phyloP scores from a whole-genome alignment of 2,797 vertebrate genomes.

The Anguilla obscura region DNA sequence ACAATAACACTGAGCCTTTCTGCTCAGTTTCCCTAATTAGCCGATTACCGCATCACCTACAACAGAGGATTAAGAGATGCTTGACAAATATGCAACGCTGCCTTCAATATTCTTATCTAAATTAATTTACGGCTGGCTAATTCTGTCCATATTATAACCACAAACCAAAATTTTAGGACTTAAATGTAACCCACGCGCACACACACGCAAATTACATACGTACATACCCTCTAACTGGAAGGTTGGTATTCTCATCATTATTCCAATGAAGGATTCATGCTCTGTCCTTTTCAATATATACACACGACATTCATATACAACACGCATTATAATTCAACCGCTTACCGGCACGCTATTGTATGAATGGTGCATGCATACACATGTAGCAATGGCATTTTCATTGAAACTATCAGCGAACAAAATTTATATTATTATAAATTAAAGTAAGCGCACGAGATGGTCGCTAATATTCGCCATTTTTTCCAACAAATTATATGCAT shows the following conservation, averaged over 20 bases:
- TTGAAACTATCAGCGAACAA: background rate
- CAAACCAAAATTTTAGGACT: background rate
- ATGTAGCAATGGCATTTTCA: background rate
- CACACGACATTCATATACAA: background rate
- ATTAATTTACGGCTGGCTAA: background rate
- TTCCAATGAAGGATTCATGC: background rate
- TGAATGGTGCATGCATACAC: background rate
- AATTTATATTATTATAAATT: background rate
- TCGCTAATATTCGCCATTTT: background rate
- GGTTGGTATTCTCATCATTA: background rate
- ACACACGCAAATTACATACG: background rate
- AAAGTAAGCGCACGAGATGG: background rate
- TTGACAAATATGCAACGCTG: background rate
- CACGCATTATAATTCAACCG: background rate
- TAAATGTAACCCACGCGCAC: background rate
- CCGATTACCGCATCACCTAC: background rate
- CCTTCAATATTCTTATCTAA: background rate
- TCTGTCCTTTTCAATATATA: background rate
- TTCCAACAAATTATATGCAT: background rate
- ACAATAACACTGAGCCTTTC: background rate
- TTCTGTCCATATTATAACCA: background rate
- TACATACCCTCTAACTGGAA: background rate
- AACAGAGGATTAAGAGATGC: background rate
- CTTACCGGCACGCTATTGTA: background rate
- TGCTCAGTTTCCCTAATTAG: background rate